Percentiles rank a stretch among this genome's conserved stretches.
These are phyloP conservation scores for Xyrauchen texanus DNA, from an alignment of 2,113 vertebrate species.

Conservation along the genomic window DNA sequence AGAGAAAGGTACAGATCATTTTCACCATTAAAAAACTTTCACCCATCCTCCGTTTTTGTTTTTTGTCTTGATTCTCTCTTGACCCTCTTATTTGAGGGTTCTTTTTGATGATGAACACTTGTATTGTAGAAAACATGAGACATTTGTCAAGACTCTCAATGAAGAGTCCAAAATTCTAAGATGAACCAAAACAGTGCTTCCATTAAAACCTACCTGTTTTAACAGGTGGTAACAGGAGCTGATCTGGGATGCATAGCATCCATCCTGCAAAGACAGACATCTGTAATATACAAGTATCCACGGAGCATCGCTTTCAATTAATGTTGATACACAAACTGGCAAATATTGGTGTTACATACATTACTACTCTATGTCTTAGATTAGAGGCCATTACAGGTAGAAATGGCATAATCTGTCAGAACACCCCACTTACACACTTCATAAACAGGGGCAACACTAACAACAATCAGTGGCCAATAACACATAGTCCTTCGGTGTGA, in stretches of 20 bases:
- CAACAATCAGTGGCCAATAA: not conserved
- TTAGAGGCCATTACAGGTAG: conserved; percentile 6
- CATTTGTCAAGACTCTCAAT: conserved; percentile 27
- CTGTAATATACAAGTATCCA: conserved; percentile 5
- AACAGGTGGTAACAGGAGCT: not conserved
- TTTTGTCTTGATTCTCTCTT: not conserved
- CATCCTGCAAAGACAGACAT: conserved; percentile 39
- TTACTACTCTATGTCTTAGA: conserved; percentile 1
- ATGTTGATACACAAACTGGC: not conserved
- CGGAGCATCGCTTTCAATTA: conserved; percentile 32
- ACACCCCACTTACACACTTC: conserved; percentile 16
- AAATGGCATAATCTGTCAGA: not conserved
- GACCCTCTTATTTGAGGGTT: not conserved
- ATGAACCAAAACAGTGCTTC: not conserved
- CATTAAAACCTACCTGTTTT: too few relatives aligned
- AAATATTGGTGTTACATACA: conserved; percentile 14
- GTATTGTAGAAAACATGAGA: not conserved
- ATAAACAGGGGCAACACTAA: conserved; percentile 14
- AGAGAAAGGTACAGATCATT: not conserved
- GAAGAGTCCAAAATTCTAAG: conserved; percentile 20
- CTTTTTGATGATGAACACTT: not conserved
- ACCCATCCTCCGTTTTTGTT: not conserved
- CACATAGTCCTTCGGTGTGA: conserved; percentile 16
- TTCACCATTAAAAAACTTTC: not conserved
- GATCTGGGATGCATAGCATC: conserved; percentile 54